Evolutionary conservation across 2,113 vertebrate genomes (phyloP), one percentile per base, ranked within the genome.

Genomic region (Centrocercus urophasianus): DNA sequence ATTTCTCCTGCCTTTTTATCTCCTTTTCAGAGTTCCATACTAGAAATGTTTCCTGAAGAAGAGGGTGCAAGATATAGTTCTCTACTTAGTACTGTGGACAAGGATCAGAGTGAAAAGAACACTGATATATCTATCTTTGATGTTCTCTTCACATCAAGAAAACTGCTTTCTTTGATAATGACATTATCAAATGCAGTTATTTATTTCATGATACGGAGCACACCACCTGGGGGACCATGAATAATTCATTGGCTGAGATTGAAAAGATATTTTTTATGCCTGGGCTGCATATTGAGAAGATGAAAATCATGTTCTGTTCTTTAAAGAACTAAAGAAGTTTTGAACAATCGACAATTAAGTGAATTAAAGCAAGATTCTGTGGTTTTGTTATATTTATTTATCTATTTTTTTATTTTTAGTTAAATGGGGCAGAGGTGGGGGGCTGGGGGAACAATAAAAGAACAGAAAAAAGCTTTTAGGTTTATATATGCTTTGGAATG

Each of bases 241-340:
- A 95, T 95, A 93, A 96, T 96, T 96, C 78, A 95, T 93, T 63
- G 28, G 15, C 34, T 86, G 77, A 95, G 93, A 97, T 94, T 93
- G 88, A 91, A 97, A 95, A 90, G 84, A 93, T 94, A 90, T 88
- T 95, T 96, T 96, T 95, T 95, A 34, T 95, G n/a, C 72, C 79
- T 66, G 70, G 59, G 15, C 28, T 54, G 72, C 88, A 66, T 89
- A 92, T 75, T 83, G 76, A 74, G 52, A 89, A 77, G 89, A 89
- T 73, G 69, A 91, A 95, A 95, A 95, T 91, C 89, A 78, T 69
- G 63, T 90, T 88, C 60, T 17, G 47, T 95, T 93, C 60, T 90
- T 93, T 94, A 86, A 91, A 90, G 89, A 74, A 81, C 81, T 83
- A 69, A 64, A 86, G 60, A 93, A 83, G 47, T 90, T 81, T 83